Evolutionary conservation across 2,113 vertebrate species (phyloP).

Genomic region (Aegotheles bennettii): DNA sequence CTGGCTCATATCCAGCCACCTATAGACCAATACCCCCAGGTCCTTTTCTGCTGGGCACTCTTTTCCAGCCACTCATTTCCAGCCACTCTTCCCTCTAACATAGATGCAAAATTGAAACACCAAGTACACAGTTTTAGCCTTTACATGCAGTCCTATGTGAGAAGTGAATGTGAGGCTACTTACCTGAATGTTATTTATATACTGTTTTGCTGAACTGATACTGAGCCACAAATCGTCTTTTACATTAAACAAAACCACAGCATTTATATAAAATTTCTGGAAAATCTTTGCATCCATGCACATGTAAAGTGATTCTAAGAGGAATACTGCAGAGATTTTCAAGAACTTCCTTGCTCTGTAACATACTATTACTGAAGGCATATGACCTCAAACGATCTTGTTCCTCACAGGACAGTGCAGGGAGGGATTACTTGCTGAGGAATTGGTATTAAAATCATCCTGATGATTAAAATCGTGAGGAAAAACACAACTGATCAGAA

Average conservation of each 20-base stretch:
- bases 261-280: not conserved
- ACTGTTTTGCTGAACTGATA: not conserved
- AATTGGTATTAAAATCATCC: not conserved
- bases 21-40: too few relatives aligned
- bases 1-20: too few relatives aligned
- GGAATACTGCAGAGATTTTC: not conserved
- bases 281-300: not conserved
- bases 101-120: accelerated
- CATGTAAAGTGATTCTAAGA: not conserved
- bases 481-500: not conserved
- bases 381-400: not conserved
- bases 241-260: not conserved
- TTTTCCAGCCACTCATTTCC: too few relatives aligned
- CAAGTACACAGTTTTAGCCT: not conserved
- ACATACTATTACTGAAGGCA: not conserved
- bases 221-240: not conserved
- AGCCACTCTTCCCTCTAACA: too few relatives aligned
- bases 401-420: not conserved
- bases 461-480: not conserved
- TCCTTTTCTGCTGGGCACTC: too few relatives aligned
- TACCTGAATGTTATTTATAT: not conserved
- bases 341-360: not conserved
- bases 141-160: not conserved
- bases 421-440: not conserved
- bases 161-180: not conserved